A percentile compares a stretch with the other conserved stretches of the same genome.
Evolutionary conservation across 2,888 invertebrate genomes (phyloP).

Genomic region (Ormyrus thymus): DNA sequence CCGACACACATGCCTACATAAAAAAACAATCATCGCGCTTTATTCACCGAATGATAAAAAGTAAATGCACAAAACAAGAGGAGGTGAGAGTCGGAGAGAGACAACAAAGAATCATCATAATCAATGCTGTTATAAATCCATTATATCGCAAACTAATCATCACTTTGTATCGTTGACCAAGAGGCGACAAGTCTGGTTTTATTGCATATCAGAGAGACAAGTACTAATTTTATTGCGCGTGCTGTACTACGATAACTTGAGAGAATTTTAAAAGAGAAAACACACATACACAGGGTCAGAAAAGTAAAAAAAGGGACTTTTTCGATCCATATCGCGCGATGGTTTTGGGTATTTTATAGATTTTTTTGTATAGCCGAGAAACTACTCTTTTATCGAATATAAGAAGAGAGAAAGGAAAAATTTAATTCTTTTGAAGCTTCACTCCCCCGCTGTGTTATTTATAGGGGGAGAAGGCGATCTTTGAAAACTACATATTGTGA

Average conservation of each 20-base stretch:
- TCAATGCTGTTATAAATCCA: conserved; percentile 46
- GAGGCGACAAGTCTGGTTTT: conserved; percentile 71
- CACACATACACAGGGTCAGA: conserved; percentile 55
- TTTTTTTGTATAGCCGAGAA: conserved; percentile 63
- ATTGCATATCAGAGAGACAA: conserved; percentile 72
- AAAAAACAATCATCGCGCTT: conserved; percentile 51
- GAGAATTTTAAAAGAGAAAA: conserved; percentile 43
- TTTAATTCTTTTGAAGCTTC: conserved; percentile 36
- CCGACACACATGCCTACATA: conserved; percentile 17
- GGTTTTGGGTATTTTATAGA: conserved; percentile 74
- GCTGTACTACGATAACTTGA: conserved; percentile 7
- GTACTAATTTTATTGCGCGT: conserved; percentile 56
- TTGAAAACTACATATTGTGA: conserved; percentile 50
- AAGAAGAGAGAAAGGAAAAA: neutral
- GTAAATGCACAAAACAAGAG: conserved; percentile 17
- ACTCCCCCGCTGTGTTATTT: conserved; percentile 19
- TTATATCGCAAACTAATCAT: conserved; percentile 48
- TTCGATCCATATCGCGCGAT: conserved; percentile 61
- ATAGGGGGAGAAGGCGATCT: conserved; percentile 23
- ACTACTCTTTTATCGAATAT: conserved; percentile 36
- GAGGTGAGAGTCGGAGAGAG: conserved; percentile 1
- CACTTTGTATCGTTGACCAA: conserved; percentile 65
- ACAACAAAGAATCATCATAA: conserved; percentile 57
- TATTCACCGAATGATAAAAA: conserved; percentile 41
- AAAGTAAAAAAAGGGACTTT: conserved; percentile 59